Percentiles rank a stretch among this genome's conserved stretches.
Conservation (phyloP, 2,888 invertebrate genomes). For the Saturnia japonica region DNA sequence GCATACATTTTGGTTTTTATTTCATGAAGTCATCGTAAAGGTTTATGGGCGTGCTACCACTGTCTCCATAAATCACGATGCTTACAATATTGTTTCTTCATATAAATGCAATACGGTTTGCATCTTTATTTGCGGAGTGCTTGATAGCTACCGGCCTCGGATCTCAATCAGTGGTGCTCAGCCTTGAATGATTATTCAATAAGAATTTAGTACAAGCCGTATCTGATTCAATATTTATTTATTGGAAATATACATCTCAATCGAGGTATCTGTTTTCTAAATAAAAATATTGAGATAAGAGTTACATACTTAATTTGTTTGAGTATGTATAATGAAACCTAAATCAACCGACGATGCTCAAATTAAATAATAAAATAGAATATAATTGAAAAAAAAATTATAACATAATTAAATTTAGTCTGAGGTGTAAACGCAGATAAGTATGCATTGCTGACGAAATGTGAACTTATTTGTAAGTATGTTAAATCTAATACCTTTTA, state of each 20-base stretch:
- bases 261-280: neutral
- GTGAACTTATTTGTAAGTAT: too few relatives aligned
- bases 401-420: too few relatives aligned
- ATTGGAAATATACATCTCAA: neutral
- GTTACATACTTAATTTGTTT: too few relatives aligned
- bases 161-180: conserved; percentile 35
- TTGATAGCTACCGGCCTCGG: conserved; percentile 19
- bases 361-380: too few relatives aligned
- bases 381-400: too few relatives aligned
- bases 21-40: conserved; percentile 20
- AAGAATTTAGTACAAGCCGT: neutral
- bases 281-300: neutral
- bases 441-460: too few relatives aligned
- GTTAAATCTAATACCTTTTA: too few relatives aligned
- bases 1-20: conserved; percentile 4
- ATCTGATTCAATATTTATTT: neutral
- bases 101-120: conserved; percentile 58
- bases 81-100: conserved; percentile 62
- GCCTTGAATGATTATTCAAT: neutral
- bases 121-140: conserved; percentile 55
- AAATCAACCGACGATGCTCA: too few relatives aligned
- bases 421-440: too few relatives aligned
- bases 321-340: too few relatives aligned
- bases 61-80: conserved; percentile 67
- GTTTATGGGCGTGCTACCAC: conserved; percentile 49